A percentile compares a stretch with the other conserved stretches of the same genome.
phyloP scores from a whole-genome alignment of 2,888 invertebrate species.

The Pseudococcus jackbeardsleyi region DNA sequence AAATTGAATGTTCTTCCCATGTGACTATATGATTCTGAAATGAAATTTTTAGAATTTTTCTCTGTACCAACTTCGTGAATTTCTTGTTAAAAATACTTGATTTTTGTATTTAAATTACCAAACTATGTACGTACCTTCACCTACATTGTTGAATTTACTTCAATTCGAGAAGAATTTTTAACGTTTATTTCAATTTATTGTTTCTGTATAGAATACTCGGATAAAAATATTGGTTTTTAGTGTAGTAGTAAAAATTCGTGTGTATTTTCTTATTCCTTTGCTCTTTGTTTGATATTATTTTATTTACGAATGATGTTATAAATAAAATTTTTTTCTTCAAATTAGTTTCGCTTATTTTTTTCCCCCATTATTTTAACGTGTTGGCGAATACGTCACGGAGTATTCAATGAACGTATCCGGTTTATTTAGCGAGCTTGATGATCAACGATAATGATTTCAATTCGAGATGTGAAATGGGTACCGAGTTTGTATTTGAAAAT shows the following conservation, averaged over 20 bases:
- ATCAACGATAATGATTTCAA: not conserved
- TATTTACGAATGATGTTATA: not conserved
- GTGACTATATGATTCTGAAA: no score
- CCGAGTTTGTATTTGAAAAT: not conserved
- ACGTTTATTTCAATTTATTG: no score
- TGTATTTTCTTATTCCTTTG: conserved; percentile 1
- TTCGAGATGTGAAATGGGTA: not conserved
- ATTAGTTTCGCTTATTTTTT: not conserved
- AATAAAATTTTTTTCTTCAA: conserved; percentile 39
- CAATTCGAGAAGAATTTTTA: no score
- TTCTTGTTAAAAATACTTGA: no score
- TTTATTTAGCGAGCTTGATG: not conserved
- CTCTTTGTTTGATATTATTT: conserved; percentile 20
- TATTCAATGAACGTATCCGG: conserved; percentile 34
- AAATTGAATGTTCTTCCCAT: not conserved
- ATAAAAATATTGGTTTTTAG: no score
- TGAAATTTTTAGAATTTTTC: no score
- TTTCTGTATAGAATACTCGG: no score
- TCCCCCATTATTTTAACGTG: not conserved
- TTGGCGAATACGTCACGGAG: not conserved
- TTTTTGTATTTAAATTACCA: no score
- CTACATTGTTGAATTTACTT: no score
- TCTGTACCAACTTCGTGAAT: no score
- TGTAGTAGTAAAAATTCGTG: no score
- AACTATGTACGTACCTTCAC: no score